Conservation (phyloP, 2,797 vertebrate genomes). For the Artibeus jamaicensis region DNA sequence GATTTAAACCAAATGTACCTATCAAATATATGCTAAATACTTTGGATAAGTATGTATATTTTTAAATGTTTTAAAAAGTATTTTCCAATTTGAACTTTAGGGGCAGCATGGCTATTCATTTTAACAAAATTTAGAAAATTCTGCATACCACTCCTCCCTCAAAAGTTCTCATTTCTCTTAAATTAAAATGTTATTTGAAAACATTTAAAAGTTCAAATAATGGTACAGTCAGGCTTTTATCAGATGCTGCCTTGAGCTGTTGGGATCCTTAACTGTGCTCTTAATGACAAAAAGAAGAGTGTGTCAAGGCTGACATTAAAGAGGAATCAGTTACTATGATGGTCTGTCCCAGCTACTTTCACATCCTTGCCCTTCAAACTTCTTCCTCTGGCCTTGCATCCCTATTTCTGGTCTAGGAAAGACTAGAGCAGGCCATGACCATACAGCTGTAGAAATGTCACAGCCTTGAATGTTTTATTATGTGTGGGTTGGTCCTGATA, state of each 20-base stretch:
- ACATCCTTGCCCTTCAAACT: not conserved
- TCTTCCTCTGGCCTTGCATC: not conserved
- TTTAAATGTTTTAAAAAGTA: not conserved
- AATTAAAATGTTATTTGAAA: not conserved
- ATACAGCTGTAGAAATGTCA: not conserved
- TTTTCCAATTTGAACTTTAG: not conserved
- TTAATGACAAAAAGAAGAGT: not conserved
- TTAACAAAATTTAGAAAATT: slow-evolving; percentile 1
- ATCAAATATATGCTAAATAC: not conserved
- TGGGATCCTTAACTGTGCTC: not conserved
- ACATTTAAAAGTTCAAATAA: not conserved
- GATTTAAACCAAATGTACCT: not conserved
- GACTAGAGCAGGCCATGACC: not conserved
- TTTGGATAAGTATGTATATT: not conserved
- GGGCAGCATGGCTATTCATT: not conserved
- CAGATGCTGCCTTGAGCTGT: not conserved
- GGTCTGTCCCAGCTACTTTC: not conserved
- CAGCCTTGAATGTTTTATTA: not conserved
- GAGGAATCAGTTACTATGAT: not conserved
- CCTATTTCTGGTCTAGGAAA: not conserved
- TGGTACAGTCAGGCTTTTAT: not conserved
- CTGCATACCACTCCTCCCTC: not conserved
- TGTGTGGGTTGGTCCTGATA: not conserved
- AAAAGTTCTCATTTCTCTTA: not conserved
- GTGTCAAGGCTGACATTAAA: not conserved